phyloP scores from a whole-genome alignment of 2,797 vertebrate genomes.

The Masticophis lateralis region DNA sequence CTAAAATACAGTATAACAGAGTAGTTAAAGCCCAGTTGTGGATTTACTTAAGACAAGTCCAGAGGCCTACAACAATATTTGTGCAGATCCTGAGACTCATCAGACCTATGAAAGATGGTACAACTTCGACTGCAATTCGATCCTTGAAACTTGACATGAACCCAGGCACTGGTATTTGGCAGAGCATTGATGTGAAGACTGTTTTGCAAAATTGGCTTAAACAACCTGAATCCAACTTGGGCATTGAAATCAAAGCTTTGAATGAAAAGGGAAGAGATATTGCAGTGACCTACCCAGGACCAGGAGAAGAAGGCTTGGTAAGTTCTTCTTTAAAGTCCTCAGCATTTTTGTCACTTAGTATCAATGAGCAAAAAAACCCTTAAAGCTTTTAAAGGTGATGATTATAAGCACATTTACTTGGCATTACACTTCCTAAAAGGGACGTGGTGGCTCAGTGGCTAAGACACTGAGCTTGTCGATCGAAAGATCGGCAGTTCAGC shows the following conservation, averaged over 20 bases:
- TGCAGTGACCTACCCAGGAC: constrained; percentile 86
- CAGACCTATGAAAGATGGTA: constrained; percentile 88
- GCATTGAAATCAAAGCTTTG: constrained; percentile 95
- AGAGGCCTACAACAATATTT: constrained; percentile 88
- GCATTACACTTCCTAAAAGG: not conserved
- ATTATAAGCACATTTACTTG: not conserved
- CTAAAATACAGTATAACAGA: constrained; percentile 89
- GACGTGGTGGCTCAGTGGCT: too few species aligned
- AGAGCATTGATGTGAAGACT: constrained; percentile 97
- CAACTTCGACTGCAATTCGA: constrained; percentile 88
- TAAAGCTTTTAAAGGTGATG: not conserved
- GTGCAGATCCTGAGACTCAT: constrained; percentile 94
- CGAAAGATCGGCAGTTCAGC: too few species aligned
- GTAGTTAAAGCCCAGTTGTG: constrained; percentile 92
- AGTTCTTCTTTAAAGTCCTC: constrained; percentile 67
- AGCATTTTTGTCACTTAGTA: not conserved
- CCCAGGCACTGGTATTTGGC: constrained; percentile 90
- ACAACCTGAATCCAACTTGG: constrained; percentile 98
- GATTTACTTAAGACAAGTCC: constrained; percentile 88
- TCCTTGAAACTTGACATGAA: constrained; percentile 94
- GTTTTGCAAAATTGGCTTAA: constrained; percentile 94
- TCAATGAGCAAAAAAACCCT: not conserved
- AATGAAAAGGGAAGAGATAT: constrained; percentile 88
- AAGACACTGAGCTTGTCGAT: too few species aligned
- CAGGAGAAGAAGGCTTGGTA: constrained; percentile 94